Evolutionary conservation across 2,888 invertebrate genomes (phyloP).

Genomic region (Asteroscopus sphinx): DNA sequence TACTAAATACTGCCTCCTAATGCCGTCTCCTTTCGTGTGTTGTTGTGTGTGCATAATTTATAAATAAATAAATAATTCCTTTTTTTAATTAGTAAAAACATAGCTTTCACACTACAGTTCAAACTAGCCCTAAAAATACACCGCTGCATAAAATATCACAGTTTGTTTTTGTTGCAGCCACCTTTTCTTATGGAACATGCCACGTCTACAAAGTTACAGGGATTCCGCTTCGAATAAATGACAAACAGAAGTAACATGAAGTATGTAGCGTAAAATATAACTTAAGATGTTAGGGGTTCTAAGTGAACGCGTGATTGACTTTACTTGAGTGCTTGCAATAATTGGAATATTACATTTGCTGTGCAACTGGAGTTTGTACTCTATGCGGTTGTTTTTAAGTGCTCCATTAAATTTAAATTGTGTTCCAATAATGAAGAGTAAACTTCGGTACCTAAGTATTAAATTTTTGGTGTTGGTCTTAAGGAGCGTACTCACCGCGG

Average conservation of each 20-base stretch:
- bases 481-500: too few species aligned
- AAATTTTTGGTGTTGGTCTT: too few species aligned
- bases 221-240: constrained; percentile 27
- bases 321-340: constrained; percentile 30
- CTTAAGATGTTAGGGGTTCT: constrained; percentile 8
- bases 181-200: constrained; percentile 33
- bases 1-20: too few species aligned
- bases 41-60: too few species aligned
- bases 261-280: constrained; percentile 11
- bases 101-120: background rate
- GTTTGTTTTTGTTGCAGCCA: constrained; percentile 6
- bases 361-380: constrained; percentile 10
- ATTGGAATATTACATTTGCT: constrained; percentile 30
- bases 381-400: constrained; percentile 28
- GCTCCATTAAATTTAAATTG: constrained; percentile 22
- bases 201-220: constrained; percentile 32
- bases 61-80: too few species aligned
- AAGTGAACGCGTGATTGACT: constrained; percentile 35
- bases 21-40: too few species aligned
- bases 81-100: background rate
- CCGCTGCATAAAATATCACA: constrained; percentile 33
- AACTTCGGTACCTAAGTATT: too few species aligned
- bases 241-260: constrained; percentile 24
- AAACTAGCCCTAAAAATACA: constrained; percentile 36
- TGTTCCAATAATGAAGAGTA: too few species aligned